Conservation (phyloP, 2,113 vertebrate genomes). For the Syngnathoides biaculeatus region DNA sequence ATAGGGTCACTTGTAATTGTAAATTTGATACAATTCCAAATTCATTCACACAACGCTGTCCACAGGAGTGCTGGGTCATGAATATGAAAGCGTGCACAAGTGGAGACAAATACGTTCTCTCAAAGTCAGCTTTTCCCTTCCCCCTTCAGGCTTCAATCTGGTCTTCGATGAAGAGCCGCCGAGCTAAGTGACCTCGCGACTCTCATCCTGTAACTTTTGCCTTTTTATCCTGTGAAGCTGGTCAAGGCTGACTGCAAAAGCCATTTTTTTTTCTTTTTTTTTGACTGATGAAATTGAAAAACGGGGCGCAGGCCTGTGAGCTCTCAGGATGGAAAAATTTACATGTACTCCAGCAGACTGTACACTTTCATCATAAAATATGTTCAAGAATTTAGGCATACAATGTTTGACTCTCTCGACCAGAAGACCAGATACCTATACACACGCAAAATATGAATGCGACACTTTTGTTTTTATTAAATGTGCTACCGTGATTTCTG, state of each 20-base stretch:
- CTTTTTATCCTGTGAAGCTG: slow-evolving; percentile 46
- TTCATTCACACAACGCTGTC: too few relatives aligned
- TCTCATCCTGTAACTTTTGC: slow-evolving; percentile 27
- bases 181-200: slow-evolving; percentile 39
- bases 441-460: too few relatives aligned
- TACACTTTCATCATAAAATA: slow-evolving; percentile 3
- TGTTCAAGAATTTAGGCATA: slow-evolving; percentile 2
- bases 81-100: slow-evolving; percentile 17
- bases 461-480: too few relatives aligned
- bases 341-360: slow-evolving; percentile 5
- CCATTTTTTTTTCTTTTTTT: slow-evolving; percentile 20
- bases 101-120: slow-evolving; percentile 21
- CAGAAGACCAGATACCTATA: too few relatives aligned
- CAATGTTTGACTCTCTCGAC: too few relatives aligned
- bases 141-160: slow-evolving; percentile 40
- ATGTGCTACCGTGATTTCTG: too few relatives aligned
- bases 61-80: slow-evolving; percentile 3
- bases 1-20: too few relatives aligned
- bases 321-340: slow-evolving; percentile 31
- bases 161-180: slow-evolving; percentile 31
- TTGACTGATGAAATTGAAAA: slow-evolving; percentile 55
- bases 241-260: slow-evolving; percentile 43
- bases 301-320: slow-evolving; percentile 17
- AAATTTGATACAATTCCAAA: too few relatives aligned
- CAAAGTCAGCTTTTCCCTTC: too few relatives aligned